Base-by-base conservation (phyloP, 2,113 vertebrate genomes). In the Albula glossodonta region DNA sequence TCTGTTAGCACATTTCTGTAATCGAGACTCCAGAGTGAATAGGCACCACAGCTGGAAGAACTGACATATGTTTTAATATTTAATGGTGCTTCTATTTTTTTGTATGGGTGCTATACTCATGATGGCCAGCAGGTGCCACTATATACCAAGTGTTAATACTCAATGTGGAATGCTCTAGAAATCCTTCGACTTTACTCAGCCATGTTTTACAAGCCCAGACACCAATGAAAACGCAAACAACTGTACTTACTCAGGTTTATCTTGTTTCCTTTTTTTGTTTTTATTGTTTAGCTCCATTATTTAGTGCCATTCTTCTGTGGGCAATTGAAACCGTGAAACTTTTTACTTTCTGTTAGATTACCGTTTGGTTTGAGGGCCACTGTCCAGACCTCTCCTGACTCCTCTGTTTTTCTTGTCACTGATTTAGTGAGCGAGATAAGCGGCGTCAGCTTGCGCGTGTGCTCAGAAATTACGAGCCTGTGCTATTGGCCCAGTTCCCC, bases 151-250 rank as follows among this genome's bases (percentile, higher is more conserved):
- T 41, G 31, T 31, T 19, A 19, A 49, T 50, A 9, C 50, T 66
- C 10, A 17, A 22, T 83, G 49, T 87, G 86, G 86, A 87, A 87
- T 22, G 57, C 83, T 87, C 86, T 70, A 87, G 86, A 87, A 83
- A 31, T 63, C 70, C 22, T 57, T 25, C 49, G 17, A 66, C 70
- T 57, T 7, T 5, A 50, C 8, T 56, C 49, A 66, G 19, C 48
- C 3, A 3, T 70, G 8, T 31, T 1, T 74, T 74, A 74, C 70
- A 74, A 41, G 50, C 25, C 31, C n/a, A 52, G 79, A 70, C 48
- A 49, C 77, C 60, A 17, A 70, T 31, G 19, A 17, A 25, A 82
- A 74, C 9, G 22, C 12, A 51, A 49, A 25, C 48, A 1, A 17
- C 0, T 17, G 10, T 1, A 12, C 12, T 51, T 2, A 1, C 51